Base-by-base conservation (phyloP, 2,888 invertebrate genomes). In the Saturnia japonica region DNA sequence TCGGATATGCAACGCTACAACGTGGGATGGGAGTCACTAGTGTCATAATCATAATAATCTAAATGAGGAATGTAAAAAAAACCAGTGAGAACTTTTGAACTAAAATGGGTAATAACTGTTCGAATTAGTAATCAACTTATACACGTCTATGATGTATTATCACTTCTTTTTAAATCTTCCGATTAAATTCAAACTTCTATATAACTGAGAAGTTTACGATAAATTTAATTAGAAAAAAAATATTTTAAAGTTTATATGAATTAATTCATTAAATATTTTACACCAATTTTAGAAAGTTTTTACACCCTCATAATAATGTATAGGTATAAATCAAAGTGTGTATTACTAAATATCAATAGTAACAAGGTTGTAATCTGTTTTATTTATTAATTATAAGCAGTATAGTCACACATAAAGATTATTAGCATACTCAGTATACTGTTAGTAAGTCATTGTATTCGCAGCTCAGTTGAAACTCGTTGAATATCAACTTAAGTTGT, bases 21-120 rank as follows among this genome's bases (percentile, higher is more conserved):
- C 80, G 75, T 79, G 74, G 74, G 79, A 78, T 74, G 72, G 75
- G 76, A 16, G 40, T 22, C 45, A 60, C 70, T 68, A 66, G 3
- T 4, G 72, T 80, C 70, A 85, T 82, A 87, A 86, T 85, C 77
- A 71, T 80, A 70, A 85, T 82, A 87, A 86, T 85, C 77, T 79
- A 77, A 80, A 81, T 78, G 81, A 84, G 82, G 80, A 82, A 75
- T 72, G 71, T 77, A 74, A 82, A 85, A 82, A 85, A 83, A 82
- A 57, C 67, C 19, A 76, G 78, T 74, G 81, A 80, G 82, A 81
- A 76, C 82, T 82, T 88, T 87, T 80, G 87, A 88, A 88, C 77
- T 82, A 81, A 81, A 76, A 70, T 82, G 77, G 72, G 69, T 74
- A 64, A 72, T 81, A 80, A 77, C 77, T 78, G 77, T 69, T 40